phyloP scores from a whole-genome alignment of 2,113 vertebrate genomes.

The Anoura caudifer region DNA sequence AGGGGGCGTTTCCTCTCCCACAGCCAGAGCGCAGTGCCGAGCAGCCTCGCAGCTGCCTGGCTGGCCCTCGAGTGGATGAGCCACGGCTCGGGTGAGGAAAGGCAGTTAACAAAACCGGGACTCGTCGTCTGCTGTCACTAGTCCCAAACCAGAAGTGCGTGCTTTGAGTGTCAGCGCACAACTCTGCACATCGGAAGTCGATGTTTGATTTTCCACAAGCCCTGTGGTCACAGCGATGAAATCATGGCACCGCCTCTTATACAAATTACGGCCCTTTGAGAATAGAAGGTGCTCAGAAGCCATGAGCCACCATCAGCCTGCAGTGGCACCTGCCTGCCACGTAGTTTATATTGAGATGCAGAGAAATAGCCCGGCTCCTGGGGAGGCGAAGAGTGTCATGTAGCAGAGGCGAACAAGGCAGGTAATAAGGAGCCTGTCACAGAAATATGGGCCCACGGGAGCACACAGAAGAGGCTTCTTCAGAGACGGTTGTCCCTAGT shows the following conservation, averaged over 20 bases:
- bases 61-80: not conserved
- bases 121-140: rapidly evolving
- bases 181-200: not conserved
- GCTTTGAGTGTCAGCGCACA: not conserved
- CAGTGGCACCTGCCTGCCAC: not conserved
- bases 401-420: not conserved
- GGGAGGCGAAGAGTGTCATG: not conserved
- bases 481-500: rapidly evolving
- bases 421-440: not conserved
- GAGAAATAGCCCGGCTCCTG: not conserved
- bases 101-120: too few species aligned
- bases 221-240: too few species aligned
- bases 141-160: not conserved
- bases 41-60: rapidly evolving
- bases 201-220: not conserved
- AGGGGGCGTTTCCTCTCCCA: rapidly evolving
- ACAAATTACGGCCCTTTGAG: not conserved
- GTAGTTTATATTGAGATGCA: not conserved
- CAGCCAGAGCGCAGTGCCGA: rapidly evolving
- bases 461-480: not conserved
- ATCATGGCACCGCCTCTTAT: not conserved
- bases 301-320: rapidly evolving
- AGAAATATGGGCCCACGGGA: rapidly evolving
- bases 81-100: rapidly evolving
- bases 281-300: not conserved